Evolutionary conservation across 2,797 vertebrate species (phyloP).

Genomic region (Sebastes taczanowskii): DNA sequence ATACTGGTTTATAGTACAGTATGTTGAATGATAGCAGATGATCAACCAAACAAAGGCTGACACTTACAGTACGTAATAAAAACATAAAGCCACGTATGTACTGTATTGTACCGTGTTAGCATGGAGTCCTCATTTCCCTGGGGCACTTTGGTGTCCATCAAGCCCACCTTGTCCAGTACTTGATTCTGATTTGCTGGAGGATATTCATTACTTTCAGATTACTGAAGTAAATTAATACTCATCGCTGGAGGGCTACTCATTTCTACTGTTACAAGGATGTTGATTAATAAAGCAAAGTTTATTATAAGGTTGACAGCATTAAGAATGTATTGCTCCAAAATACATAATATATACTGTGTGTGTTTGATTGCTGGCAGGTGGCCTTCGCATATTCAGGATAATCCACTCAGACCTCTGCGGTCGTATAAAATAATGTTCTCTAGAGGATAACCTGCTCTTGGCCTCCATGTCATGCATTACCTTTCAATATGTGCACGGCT

Average conservation of each 20-base stretch:
- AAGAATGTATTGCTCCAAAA: not conserved
- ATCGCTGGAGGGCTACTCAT: not conserved
- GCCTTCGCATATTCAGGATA: not conserved
- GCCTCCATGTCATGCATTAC: conserved; percentile 12
- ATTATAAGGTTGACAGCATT: not conserved
- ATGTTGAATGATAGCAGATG: not conserved
- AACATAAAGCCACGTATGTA: not conserved
- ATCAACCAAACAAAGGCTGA: not conserved
- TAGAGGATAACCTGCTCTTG: not conserved
- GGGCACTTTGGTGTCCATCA: not conserved
- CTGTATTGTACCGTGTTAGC: not conserved
- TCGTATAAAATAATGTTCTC: not conserved
- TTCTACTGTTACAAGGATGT: not conserved
- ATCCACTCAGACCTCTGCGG: not conserved
- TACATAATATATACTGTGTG: not conserved
- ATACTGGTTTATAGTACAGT: not conserved
- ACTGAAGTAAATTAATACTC: conserved; percentile 4
- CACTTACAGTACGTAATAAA: not conserved
- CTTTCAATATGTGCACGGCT: conserved; percentile 10
- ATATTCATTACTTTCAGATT: conserved; percentile 22
- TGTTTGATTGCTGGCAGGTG: not conserved
- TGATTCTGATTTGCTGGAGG: not conserved
- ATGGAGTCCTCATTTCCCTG: too few relatives aligned
- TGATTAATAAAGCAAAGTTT: not conserved
- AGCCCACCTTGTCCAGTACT: not conserved